Evolutionary conservation across 1,140 invertebrate species (phyloP).

Genomic region (Penaeus vannamei): DNA sequence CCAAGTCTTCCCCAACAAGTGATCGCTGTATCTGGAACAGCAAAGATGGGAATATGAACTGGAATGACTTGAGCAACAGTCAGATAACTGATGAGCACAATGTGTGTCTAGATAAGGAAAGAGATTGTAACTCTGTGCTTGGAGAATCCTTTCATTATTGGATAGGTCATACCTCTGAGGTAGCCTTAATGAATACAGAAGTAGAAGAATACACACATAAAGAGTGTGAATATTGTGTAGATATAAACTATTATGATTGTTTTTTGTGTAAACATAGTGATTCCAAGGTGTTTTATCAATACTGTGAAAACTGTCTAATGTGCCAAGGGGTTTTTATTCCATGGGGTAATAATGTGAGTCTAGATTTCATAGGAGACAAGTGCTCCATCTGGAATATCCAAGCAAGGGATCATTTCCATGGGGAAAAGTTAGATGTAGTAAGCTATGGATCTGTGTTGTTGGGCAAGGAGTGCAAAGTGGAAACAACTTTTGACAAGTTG

Average conservation of each 20-base stretch:
- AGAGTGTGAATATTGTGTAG: neutral
- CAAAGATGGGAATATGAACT: too few species aligned
- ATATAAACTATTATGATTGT: constrained; percentile 17
- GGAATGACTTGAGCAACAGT: too few species aligned
- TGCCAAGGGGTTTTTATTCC: constrained; percentile 47
- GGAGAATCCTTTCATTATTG: too few species aligned
- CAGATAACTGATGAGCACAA: too few species aligned
- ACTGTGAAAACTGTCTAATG: constrained; percentile 39
- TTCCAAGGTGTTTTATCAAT: constrained; percentile 26
- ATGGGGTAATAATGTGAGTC: constrained; percentile 36
- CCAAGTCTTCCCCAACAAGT: too few species aligned
- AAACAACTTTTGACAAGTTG: neutral
- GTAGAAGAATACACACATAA: neutral
- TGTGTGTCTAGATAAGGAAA: too few species aligned
- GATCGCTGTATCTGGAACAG: too few species aligned
- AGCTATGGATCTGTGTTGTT: constrained; percentile 19
- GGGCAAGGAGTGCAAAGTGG: neutral
- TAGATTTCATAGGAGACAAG: constrained; percentile 39
- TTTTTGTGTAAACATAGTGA: constrained; percentile 22
- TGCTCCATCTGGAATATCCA: constrained; percentile 24
- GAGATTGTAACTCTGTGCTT: too few species aligned
- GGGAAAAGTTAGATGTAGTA: constrained; percentile 29
- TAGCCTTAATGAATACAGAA: neutral
- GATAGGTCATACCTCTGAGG: too few species aligned
- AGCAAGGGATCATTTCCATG: neutral